Evolutionary conservation across 2,113 vertebrate species (phyloP).

Genomic region (Heterochromis multidens): DNA sequence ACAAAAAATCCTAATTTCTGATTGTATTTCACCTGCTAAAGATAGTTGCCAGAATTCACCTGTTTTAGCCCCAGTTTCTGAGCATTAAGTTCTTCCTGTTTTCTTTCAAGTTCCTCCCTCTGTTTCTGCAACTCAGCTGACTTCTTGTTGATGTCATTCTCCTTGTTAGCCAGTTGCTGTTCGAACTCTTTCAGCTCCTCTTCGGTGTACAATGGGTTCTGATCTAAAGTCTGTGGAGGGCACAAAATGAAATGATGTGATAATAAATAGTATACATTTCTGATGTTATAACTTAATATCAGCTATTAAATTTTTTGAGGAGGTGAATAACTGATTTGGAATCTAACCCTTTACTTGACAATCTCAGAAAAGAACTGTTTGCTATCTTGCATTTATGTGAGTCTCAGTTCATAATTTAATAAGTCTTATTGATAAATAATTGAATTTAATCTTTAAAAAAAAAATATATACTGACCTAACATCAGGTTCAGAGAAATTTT

Average conservation of each 20-base stretch:
- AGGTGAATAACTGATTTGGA: neutral
- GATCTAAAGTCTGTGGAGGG: slow-evolving; percentile 82
- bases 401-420: neutral
- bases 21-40: neutral
- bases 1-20: neutral
- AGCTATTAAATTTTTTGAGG: neutral
- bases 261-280: neutral
- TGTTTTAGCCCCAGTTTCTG: slow-evolving; percentile 85
- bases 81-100: slow-evolving; percentile 83
- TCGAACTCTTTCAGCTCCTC: slow-evolving; percentile 86
- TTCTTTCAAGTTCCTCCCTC: slow-evolving; percentile 83
- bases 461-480: neutral
- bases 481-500: neutral
- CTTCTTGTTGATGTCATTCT: slow-evolving; percentile 79
- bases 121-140: slow-evolving; percentile 82
- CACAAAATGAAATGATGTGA: neutral
- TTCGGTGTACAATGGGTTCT: slow-evolving; percentile 85
- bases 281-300: neutral
- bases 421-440: neutral
- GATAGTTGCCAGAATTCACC: slow-evolving; percentile 61
- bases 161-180: slow-evolving; percentile 81
- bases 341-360: neutral
- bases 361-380: neutral
- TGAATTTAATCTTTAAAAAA: neutral
- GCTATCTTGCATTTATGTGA: neutral